Conservation (phyloP, 2,797 vertebrate genomes). For the Philypnodon macrostomus region DNA sequence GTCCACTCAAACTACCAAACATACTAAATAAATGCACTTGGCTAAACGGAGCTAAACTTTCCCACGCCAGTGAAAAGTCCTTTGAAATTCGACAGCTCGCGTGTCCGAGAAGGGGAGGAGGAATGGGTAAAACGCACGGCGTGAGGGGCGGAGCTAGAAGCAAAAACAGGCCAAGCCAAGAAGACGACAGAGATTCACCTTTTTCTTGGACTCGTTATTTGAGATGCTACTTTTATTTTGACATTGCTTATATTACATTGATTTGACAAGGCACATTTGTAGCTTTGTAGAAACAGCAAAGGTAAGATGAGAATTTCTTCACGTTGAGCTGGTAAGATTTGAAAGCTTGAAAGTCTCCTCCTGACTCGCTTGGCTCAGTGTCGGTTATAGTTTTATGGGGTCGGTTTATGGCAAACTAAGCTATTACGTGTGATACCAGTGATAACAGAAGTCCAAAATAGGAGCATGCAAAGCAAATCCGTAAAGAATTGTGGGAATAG, state of each 20-base stretch:
- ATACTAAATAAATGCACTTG: no score
- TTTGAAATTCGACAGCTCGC: background rate
- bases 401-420: no score
- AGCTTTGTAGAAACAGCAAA: background rate
- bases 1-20: no score
- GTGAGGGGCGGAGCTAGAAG: slow-evolving; percentile 20
- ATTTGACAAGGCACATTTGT: background rate
- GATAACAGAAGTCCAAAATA: no score
- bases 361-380: no score
- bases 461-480: no score
- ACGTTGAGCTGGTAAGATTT: background rate
- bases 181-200: background rate
- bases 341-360: no score
- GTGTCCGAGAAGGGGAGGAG: slow-evolving; percentile 28
- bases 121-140: background rate
- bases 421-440: no score
- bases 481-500: no score
- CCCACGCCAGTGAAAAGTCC: background rate
- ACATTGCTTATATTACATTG: background rate
- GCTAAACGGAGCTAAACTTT: no score
- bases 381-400: no score
- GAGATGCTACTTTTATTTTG: fast-evolving
- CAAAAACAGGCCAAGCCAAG: slow-evolving; percentile 9
- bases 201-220: background rate
- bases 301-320: slow-evolving; percentile 20